These are phyloP conservation scores for Nemapogon koenigi DNA, from an alignment of 2,888 invertebrate genomes.

Conservation along the genomic window DNA sequence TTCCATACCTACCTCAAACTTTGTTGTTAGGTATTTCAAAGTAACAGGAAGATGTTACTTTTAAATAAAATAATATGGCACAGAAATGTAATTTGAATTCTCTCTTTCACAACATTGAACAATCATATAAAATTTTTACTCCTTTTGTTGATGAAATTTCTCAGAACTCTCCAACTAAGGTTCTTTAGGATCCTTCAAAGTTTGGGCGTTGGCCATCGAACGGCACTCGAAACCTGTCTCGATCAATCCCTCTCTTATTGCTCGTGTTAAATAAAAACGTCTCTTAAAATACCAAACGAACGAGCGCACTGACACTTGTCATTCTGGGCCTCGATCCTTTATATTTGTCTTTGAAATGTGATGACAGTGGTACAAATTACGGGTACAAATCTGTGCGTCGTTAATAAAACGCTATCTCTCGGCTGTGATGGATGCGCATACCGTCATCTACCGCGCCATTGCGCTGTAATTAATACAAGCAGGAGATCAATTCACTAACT, in stretches of 20 bases:
- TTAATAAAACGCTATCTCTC: slow-evolving; percentile 58
- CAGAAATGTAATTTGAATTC: too few relatives aligned
- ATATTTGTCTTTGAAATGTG: slow-evolving; percentile 67
- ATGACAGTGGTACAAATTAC: slow-evolving; percentile 66
- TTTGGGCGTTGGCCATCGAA: slow-evolving; percentile 45
- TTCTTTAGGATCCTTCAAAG: too few relatives aligned
- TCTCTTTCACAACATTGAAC: too few relatives aligned
- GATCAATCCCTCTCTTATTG: slow-evolving; percentile 61
- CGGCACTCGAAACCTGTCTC: slow-evolving; percentile 63
- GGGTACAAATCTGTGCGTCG: slow-evolving; percentile 60
- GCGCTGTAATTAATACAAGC: slow-evolving; percentile 51
- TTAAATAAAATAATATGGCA: too few relatives aligned
- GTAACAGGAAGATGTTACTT: too few relatives aligned
- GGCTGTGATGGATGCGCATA: slow-evolving; percentile 51
- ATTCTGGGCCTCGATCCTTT: slow-evolving; percentile 61
- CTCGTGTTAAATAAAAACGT: slow-evolving; percentile 61
- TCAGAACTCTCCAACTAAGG: too few relatives aligned
- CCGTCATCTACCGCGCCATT: slow-evolving; percentile 37
- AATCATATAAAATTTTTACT: too few relatives aligned
- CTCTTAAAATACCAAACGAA: slow-evolving; percentile 59
- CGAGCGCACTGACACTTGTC: slow-evolving; percentile 59
- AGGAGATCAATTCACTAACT: too few relatives aligned
- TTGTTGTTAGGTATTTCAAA: too few relatives aligned
- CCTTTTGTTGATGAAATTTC: too few relatives aligned
- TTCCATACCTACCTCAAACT: too few relatives aligned